Percentiles rank a stretch among this genome's conserved stretches.
Evolutionary conservation across 2,113 vertebrate genomes (phyloP).

Genomic region (Uria lomvia): DNA sequence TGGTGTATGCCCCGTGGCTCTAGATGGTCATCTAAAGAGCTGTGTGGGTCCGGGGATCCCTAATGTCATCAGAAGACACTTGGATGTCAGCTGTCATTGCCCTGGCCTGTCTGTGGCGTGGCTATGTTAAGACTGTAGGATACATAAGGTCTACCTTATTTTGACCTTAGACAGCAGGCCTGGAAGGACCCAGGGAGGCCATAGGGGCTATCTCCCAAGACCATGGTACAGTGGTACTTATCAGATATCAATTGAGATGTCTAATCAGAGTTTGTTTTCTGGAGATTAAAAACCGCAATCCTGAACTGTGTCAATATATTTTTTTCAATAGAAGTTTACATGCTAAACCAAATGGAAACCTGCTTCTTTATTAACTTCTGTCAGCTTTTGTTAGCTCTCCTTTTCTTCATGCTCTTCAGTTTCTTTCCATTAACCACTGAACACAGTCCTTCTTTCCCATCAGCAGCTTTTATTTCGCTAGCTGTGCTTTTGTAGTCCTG

Average conservation of each 20-base stretch:
- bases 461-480: background rate
- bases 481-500: background rate
- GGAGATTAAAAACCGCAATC: background rate
- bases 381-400: background rate
- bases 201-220: background rate
- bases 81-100: background rate
- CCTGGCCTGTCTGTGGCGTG: background rate
- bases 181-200: background rate
- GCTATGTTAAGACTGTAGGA: background rate
- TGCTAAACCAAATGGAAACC: background rate
- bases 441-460: background rate
- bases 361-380: background rate
- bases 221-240: background rate
- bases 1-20: background rate
- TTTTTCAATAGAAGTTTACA: background rate
- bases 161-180: background rate
- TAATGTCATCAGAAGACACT: background rate
- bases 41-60: background rate
- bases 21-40: background rate
- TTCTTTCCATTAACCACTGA: background rate
- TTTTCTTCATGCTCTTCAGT: conserved; percentile 1
- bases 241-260: background rate
- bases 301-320: background rate
- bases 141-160: background rate
- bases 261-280: background rate